Evolutionary conservation across 1,140 invertebrate species (phyloP).

Genomic region (Drosophila yakuba): DNA sequence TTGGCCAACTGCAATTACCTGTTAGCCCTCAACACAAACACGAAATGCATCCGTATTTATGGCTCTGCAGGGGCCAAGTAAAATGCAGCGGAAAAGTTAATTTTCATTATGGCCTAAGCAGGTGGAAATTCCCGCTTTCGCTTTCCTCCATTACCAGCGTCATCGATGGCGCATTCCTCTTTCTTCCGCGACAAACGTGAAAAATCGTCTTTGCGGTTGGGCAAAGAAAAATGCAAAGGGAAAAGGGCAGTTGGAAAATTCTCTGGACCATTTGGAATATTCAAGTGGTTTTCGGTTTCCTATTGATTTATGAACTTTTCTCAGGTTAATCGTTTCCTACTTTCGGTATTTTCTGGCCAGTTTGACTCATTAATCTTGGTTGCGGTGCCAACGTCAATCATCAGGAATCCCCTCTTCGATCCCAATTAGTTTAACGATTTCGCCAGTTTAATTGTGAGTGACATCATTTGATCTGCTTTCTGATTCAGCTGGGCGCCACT

Average conservation of each 20-base stretch:
- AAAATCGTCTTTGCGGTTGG: slow-evolving; percentile 49
- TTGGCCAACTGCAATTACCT: slow-evolving; percentile 75
- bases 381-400: slow-evolving; percentile 26
- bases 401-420: neutral
- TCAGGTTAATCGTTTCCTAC: slow-evolving; percentile 43
- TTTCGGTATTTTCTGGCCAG: slow-evolving; percentile 33
- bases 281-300: slow-evolving; percentile 62
- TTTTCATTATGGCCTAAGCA: slow-evolving; percentile 67
- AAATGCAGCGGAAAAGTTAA: slow-evolving; percentile 72
- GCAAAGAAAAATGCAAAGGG: neutral
- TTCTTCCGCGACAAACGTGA: slow-evolving; percentile 28
- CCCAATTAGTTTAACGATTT: slow-evolving; percentile 43
- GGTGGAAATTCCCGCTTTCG: slow-evolving; percentile 25
- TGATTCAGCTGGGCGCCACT: slow-evolving; percentile 4
- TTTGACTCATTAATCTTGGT: slow-evolving; percentile 44
- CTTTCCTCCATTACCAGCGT: slow-evolving; percentile 4
- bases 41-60: slow-evolving; percentile 66
- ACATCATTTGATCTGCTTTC: slow-evolving; percentile 19
- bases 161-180: slow-evolving; percentile 22
- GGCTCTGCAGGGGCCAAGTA: slow-evolving; percentile 37
- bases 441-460: slow-evolving; percentile 15
- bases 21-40: slow-evolving; percentile 57
- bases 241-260: slow-evolving; percentile 11
- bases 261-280: slow-evolving; percentile 64
- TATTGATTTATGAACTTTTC: slow-evolving; percentile 63